Evolutionary conservation across 2,113 vertebrate genomes (phyloP), one percentile per base, ranked within the genome.

Genomic region (Engraulis encrasicolus): DNA sequence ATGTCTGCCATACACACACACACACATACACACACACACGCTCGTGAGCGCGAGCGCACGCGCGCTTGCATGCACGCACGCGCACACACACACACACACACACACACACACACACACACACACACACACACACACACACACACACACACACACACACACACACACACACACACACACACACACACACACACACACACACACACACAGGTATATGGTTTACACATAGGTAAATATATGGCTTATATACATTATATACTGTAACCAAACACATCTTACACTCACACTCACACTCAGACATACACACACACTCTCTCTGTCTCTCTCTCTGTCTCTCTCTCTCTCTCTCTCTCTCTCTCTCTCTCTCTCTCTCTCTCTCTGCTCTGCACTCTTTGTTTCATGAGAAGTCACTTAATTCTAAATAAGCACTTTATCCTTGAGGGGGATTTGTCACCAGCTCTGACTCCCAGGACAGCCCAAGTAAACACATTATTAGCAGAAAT

Each of bases 401-500:
- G 80, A 84, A 80, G 83, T 89, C 85, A 82, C 84, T 84, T 89
- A 80, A 90, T 90, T 86, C 79, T 61, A 77, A 86, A 78, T 78
- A 88, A 90, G 86, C 74, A 81, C 71, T 89, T 89, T 89, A 90
- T 90, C 86, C 85, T 90, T 82, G 80, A 91, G 86, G 81, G 81
- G 84, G 85, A 90, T 91, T 91, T 90, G 81, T 89, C 86, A 83
- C 83, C 85, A 82, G 27, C 81, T 88, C 40, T 83, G 88, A 91
- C 84, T 88, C 86, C 58, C 80, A 78, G 85, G 88, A 91, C 81
- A 89, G 84, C 88, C 87, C 83, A 50, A 87, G 87, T 90, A 92
- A 91, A 91, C 88, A 89, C 83, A 86, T 84, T 89, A 90, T 89
- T 84, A 90, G 81, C 74, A 85, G 85, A 87, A 84, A 92, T 36